These are phyloP conservation scores for Galaxea fascicularis DNA, from an alignment of 92 coral and sea anemone genomes.

Conservation along the genomic window DNA sequence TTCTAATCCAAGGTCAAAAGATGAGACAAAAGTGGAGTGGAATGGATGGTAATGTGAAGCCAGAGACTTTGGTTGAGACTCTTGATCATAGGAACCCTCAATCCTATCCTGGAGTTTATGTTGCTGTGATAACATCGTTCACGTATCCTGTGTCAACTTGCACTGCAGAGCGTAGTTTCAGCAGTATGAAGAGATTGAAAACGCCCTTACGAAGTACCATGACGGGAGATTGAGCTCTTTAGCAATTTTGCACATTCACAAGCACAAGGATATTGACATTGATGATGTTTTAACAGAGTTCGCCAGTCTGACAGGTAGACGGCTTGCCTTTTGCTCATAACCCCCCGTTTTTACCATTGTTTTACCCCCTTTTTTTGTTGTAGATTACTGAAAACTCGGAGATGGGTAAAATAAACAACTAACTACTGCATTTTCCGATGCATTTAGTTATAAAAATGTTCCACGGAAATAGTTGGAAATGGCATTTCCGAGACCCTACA, in stretches of 20 bases:
- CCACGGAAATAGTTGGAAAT: too few species aligned
- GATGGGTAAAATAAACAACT: too few species aligned
- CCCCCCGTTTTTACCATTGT: too few species aligned
- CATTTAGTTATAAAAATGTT: too few species aligned
- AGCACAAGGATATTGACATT: too few species aligned
- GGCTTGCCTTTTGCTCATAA: too few species aligned
- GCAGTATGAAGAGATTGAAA: constrained; percentile 14
- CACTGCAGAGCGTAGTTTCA: constrained; percentile 14
- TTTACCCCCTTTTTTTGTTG: too few species aligned
- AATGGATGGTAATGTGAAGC: background rate
- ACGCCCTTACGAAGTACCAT: background rate
- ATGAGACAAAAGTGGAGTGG: background rate
- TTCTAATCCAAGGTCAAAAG: constrained; percentile 12
- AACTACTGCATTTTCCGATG: too few species aligned
- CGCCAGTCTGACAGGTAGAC: too few species aligned
- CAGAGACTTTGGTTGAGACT: constrained; percentile 13
- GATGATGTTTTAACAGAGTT: too few species aligned
- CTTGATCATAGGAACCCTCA: background rate
- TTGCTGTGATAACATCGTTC: constrained; percentile 1
- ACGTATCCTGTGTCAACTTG: constrained; percentile 29
- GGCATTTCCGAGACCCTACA: too few species aligned
- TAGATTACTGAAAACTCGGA: too few species aligned
- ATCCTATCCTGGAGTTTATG: constrained; percentile 18
- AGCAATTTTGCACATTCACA: constrained; percentile 1
- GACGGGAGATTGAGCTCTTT: constrained; percentile 1